phyloP scores from a whole-genome alignment of 2,797 vertebrate species.

The Pipistrellus kuhlii region DNA sequence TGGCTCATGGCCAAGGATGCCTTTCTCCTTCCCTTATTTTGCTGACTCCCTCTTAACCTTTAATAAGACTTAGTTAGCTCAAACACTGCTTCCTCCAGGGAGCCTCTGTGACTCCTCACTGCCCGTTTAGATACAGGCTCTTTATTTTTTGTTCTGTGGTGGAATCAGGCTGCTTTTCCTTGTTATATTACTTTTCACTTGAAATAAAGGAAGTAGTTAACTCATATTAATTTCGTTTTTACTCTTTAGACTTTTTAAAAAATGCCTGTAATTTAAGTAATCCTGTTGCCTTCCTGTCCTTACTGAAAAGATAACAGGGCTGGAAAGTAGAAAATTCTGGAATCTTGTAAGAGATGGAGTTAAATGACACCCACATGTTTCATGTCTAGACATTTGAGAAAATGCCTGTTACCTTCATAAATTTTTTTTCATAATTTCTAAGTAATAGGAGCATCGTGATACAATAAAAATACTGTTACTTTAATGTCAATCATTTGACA shows the following conservation, averaged over 20 bases:
- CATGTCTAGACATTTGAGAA: conserved; percentile 30
- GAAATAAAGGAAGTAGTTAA: conserved; percentile 48
- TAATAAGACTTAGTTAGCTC: conserved; percentile 3
- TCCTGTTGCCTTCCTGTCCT: background rate
- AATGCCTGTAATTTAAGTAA: conserved; percentile 42
- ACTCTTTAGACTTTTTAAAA: background rate
- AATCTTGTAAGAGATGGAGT: background rate
- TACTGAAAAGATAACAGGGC: background rate
- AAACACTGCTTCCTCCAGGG: background rate
- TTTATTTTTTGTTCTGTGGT: conserved; percentile 58
- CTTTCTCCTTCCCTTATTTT: background rate
- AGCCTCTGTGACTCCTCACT: background rate
- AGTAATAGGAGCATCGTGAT: conserved; percentile 65
- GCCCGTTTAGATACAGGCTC: background rate
- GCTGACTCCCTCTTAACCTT: background rate
- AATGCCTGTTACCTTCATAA: conserved; percentile 3
- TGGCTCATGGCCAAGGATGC: background rate
- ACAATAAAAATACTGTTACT: conserved; percentile 15
- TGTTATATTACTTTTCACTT: conserved; percentile 58
- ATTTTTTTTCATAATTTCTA: conserved; percentile 27
- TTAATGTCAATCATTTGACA: conserved; percentile 46
- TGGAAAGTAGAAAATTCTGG: conserved; percentile 23
- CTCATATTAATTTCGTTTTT: background rate
- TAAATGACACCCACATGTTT: background rate
- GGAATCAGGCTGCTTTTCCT: background rate